These are phyloP conservation scores for Spilarctia lutea DNA, from an alignment of 2,888 invertebrate species.

Conservation along the genomic window DNA sequence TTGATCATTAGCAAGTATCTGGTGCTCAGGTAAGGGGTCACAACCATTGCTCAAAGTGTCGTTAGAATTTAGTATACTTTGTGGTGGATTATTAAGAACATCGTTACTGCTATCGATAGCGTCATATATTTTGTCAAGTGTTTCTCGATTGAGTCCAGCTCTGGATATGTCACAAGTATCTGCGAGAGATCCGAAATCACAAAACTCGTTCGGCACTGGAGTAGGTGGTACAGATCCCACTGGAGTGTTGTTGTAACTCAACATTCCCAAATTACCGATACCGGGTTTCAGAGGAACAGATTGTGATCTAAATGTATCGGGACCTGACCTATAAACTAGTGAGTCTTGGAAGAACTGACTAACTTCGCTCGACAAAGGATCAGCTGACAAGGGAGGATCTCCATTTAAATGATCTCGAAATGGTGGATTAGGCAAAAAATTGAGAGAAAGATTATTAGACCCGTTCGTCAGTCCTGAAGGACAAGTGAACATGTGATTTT, in stretches of 20 bases:
- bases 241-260: conserved; percentile 84
- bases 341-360: conserved; percentile 88
- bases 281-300: conserved; percentile 92
- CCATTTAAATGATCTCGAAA: conserved; percentile 81
- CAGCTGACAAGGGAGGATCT: conserved; percentile 80
- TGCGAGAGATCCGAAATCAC: conserved; percentile 89
- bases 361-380: conserved; percentile 87
- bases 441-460: conserved; percentile 76
- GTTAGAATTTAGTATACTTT: conserved; percentile 67
- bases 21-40: conserved; percentile 73
- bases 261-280: conserved; percentile 72
- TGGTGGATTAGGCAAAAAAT: conserved; percentile 75
- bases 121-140: conserved; percentile 89
- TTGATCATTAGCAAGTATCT: conserved; percentile 74
- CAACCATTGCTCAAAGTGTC: conserved; percentile 75
- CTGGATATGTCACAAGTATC: conserved; percentile 85
- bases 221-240: conserved; percentile 89
- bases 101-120: conserved; percentile 86
- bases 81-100: conserved; percentile 71
- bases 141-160: conserved; percentile 86
- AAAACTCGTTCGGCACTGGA: conserved; percentile 90
- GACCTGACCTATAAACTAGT: conserved; percentile 74
- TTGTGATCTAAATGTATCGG: conserved; percentile 89
- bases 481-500: conserved; percentile 82
- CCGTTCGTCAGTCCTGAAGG: conserved; percentile 73